Evolutionary conservation across 2,888 invertebrate species (phyloP).

Genomic region (Drosophila peninsularis): DNA sequence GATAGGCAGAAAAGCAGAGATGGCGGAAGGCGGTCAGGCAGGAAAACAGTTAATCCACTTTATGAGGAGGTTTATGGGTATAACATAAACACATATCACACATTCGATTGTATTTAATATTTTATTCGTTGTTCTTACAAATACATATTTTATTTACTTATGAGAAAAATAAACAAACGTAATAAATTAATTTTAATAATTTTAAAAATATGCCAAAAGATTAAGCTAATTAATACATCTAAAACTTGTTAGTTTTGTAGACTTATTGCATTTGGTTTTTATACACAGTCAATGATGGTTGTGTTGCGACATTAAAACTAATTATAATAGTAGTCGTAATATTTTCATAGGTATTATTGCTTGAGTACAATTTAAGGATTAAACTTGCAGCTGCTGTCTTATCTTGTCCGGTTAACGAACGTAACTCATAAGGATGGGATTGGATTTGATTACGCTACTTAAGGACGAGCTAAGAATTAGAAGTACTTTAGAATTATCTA

Average conservation of each 20-base stretch:
- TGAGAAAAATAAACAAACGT: slow-evolving; percentile 54
- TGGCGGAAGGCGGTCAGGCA: too few species aligned
- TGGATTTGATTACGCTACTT: slow-evolving; percentile 28
- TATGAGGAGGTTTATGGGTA: not conserved
- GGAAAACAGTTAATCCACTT: not conserved
- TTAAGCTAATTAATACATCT: slow-evolving; percentile 67
- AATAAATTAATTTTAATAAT: slow-evolving; percentile 57
- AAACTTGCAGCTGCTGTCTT: slow-evolving; percentile 22
- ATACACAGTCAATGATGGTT: slow-evolving; percentile 53
- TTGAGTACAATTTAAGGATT: slow-evolving; percentile 38
- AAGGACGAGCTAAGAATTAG: slow-evolving; percentile 17
- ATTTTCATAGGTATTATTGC: slow-evolving; percentile 38
- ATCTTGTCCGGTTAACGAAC: slow-evolving; percentile 22
- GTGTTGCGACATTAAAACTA: slow-evolving; percentile 39
- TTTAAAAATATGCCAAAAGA: slow-evolving; percentile 57
- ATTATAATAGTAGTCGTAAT: slow-evolving; percentile 20
- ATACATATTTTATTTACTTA: slow-evolving; percentile 36
- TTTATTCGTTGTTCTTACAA: slow-evolving; percentile 41
- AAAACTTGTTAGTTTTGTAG: slow-evolving; percentile 51
- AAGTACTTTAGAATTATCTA: slow-evolving; percentile 36
- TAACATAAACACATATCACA: slow-evolving; percentile 7
- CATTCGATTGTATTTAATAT: slow-evolving; percentile 29
- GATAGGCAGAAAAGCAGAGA: not conserved
- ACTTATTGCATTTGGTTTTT: slow-evolving; percentile 59
- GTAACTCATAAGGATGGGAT: slow-evolving; percentile 12